These are phyloP conservation scores for Cybosia mesomella DNA, from an alignment of 2,888 invertebrate species.

Conservation along the genomic window DNA sequence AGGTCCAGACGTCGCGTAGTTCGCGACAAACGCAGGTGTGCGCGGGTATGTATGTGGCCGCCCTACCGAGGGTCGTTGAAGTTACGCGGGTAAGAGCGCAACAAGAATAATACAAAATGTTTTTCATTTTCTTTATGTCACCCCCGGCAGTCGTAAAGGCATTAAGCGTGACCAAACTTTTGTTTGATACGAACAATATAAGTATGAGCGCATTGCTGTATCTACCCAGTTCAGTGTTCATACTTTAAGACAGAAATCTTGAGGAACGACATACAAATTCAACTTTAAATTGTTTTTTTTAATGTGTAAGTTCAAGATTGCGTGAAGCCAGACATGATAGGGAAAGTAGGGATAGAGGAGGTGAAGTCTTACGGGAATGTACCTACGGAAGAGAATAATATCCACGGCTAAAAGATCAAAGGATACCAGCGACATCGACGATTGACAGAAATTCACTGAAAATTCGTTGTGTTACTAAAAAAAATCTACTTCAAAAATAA, in stretches of 20 bases:
- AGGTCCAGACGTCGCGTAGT: neutral
- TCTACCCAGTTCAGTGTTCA: conserved; percentile 39
- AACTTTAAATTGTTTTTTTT: neutral
- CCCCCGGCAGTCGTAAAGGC: conserved; percentile 95
- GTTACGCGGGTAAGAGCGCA: conserved; percentile 85
- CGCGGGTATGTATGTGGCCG: conserved; percentile 60
- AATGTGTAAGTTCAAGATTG: neutral
- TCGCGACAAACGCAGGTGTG: conserved; percentile 49
- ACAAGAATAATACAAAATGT: conserved; percentile 90
- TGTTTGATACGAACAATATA: conserved; percentile 86
- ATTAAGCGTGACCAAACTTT: conserved; percentile 95
- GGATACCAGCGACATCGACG: neutral
- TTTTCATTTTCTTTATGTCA: conserved; percentile 96
- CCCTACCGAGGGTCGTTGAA: conserved; percentile 78
- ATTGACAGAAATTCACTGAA: no score
- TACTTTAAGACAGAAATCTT: conserved; percentile 30
- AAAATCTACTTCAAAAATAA: no score
- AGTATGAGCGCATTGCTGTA: conserved; percentile 75
- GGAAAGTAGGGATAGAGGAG: neutral
- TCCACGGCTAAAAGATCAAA: neutral
- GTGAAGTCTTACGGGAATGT: neutral
- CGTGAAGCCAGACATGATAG: neutral
- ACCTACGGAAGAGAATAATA: neutral
- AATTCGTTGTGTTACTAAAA: no score
- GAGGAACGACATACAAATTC: neutral